Conservation (phyloP, 2,113 vertebrate genomes). For the Coturnix japonica region DNA sequence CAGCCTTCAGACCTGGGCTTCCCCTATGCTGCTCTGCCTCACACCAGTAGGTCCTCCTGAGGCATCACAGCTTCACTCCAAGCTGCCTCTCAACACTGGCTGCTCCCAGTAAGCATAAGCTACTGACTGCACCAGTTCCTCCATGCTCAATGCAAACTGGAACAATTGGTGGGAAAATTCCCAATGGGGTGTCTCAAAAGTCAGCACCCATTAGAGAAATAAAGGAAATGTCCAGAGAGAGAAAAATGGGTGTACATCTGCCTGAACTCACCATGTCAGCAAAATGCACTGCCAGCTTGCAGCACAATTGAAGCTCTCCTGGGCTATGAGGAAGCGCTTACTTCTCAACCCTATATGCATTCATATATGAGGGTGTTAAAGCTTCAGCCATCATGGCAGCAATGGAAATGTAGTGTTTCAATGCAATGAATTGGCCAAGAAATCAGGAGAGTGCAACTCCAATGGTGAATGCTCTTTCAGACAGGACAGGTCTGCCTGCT, state of each 20-base stretch:
- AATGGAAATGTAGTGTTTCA: rapidly evolving
- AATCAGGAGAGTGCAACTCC: rapidly evolving
- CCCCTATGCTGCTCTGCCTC: neutral
- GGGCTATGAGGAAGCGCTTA: neutral
- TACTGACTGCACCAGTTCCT: neutral
- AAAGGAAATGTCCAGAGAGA: neutral
- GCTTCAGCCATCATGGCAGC: neutral
- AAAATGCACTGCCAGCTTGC: rapidly evolving
- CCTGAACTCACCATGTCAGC: neutral
- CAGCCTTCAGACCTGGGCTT: neutral
- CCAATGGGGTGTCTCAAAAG: neutral
- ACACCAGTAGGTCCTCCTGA: neutral
- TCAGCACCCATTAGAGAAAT: neutral
- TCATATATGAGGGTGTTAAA: neutral
- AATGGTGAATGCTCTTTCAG: neutral
- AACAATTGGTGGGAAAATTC: neutral
- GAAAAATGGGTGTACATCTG: neutral
- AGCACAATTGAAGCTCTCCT: neutral
- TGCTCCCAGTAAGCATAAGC: neutral
- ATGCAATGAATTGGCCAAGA: neutral
- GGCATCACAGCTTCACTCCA: neutral
- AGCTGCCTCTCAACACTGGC: neutral
- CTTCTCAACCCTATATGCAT: neutral
- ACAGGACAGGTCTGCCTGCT: rapidly evolving
- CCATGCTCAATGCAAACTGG: neutral